phyloP scores from a whole-genome alignment of 2,113 vertebrate species.

The Calonectris borealis region DNA sequence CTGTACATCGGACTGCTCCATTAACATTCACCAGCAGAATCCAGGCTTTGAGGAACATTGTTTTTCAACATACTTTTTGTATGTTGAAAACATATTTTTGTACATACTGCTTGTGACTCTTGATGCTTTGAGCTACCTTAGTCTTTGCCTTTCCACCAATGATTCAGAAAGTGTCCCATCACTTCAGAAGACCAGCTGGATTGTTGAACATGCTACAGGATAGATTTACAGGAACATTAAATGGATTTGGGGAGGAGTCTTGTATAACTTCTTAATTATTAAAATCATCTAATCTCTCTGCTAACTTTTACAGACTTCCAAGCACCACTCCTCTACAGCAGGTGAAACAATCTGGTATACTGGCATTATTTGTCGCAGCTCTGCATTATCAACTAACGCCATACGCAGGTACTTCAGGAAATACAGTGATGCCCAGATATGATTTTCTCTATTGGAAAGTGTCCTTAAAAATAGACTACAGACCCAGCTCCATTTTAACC shows the following conservation, averaged over 20 bases:
- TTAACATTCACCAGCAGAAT: not conserved
- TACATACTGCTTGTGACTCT: not conserved
- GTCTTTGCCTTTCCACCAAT: not conserved
- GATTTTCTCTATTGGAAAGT: not conserved
- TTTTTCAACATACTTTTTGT: not conserved
- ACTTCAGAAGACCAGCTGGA: not conserved
- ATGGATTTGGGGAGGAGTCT: slow-evolving; percentile 30
- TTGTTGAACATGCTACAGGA: not conserved
- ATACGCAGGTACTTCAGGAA: not conserved
- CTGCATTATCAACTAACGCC: not conserved
- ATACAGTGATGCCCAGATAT: not conserved
- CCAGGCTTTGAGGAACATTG: not conserved
- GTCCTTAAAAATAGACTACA: not conserved
- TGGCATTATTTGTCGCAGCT: not conserved
- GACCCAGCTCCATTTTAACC: not conserved
- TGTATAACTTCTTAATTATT: slow-evolving; percentile 43
- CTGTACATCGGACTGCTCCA: not conserved
- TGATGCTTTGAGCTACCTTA: not conserved
- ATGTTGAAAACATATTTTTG: too few relatives aligned
- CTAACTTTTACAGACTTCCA: slow-evolving; percentile 27
- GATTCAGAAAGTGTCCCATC: not conserved
- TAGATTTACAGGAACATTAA: slow-evolving; percentile 15
- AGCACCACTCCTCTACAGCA: not conserved
- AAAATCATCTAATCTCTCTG: slow-evolving; percentile 30
- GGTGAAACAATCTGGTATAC: not conserved